Evolutionary conservation across 2,888 invertebrate species (phyloP).

Genomic region (Tortricodes alternella): DNA sequence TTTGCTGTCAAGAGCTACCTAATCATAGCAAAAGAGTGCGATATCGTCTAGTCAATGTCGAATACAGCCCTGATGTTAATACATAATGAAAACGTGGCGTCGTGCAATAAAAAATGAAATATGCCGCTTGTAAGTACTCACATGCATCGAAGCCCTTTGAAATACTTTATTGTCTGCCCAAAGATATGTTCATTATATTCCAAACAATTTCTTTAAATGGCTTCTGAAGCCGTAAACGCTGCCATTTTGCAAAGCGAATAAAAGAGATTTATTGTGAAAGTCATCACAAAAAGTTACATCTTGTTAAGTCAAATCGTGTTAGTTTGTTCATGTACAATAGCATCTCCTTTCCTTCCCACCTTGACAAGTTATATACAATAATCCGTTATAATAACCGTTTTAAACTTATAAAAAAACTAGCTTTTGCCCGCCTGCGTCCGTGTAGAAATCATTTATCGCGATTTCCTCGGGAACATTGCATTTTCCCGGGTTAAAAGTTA

Average conservation of each 20-base stretch:
- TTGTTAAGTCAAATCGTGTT: conserved; percentile 36
- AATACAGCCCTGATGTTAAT: too few relatives aligned
- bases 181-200: conserved; percentile 48
- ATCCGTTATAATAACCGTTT: too few relatives aligned
- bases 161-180: conserved; percentile 45
- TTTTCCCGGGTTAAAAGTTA: too few relatives aligned
- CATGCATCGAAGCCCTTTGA: conserved; percentile 32
- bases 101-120: conserved; percentile 24
- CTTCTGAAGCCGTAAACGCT: conserved; percentile 61
- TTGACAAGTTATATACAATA: too few relatives aligned
- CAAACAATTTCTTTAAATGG: conserved; percentile 57
- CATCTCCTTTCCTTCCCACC: background rate
- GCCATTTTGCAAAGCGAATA: conserved; percentile 59
- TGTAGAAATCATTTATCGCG: too few relatives aligned
- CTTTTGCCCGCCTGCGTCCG: too few relatives aligned
- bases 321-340: background rate
- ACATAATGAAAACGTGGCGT: conserved; percentile 14
- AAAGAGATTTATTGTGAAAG: conserved; percentile 66
- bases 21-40: too few relatives aligned
- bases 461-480: too few relatives aligned
- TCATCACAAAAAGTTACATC: conserved; percentile 51
- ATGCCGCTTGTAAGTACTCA: conserved; percentile 13
- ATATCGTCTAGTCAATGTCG: too few relatives aligned
- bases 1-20: too few relatives aligned
- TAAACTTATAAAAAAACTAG: too few relatives aligned